These are phyloP conservation scores for Lasioglossum calceatum DNA, from an alignment of 2,888 invertebrate species.

Conservation along the genomic window DNA sequence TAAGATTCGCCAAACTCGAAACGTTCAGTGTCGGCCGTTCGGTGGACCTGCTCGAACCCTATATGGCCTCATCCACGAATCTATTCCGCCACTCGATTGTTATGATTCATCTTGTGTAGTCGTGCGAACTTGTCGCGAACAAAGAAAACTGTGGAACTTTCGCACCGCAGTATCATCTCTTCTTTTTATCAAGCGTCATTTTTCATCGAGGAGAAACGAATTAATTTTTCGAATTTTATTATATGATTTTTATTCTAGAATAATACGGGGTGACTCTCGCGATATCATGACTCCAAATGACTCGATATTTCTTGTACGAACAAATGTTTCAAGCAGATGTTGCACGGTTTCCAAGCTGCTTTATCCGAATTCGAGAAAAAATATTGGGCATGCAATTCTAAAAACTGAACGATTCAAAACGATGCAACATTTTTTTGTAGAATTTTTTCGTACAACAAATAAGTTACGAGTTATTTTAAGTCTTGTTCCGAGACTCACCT, in stretches of 20 bases:
- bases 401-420: too few relatives aligned
- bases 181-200: too few relatives aligned
- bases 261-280: neutral
- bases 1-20: conserved; percentile 77
- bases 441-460: too few relatives aligned
- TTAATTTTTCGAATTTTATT: neutral
- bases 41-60: conserved; percentile 73
- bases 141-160: conserved; percentile 11
- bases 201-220: neutral
- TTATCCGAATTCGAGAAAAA: too few relatives aligned
- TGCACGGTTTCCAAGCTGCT: neutral
- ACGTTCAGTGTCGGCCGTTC: conserved; percentile 61
- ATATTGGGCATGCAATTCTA: too few relatives aligned
- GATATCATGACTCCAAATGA: too few relatives aligned
- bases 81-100: conserved; percentile 66
- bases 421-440: neutral
- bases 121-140: conserved; percentile 20
- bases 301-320: too few relatives aligned
- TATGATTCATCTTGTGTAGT: conserved; percentile 69
- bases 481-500: too few relatives aligned
- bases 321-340: too few relatives aligned
- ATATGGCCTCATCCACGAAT: conserved; percentile 77
- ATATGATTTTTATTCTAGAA: neutral
- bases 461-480: too few relatives aligned
- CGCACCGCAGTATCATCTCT: neutral